Evolutionary conservation across 1,140 invertebrate genomes (phyloP), one percentile per base, ranked within the genome.

Genomic region (Pinna nobilis): DNA sequence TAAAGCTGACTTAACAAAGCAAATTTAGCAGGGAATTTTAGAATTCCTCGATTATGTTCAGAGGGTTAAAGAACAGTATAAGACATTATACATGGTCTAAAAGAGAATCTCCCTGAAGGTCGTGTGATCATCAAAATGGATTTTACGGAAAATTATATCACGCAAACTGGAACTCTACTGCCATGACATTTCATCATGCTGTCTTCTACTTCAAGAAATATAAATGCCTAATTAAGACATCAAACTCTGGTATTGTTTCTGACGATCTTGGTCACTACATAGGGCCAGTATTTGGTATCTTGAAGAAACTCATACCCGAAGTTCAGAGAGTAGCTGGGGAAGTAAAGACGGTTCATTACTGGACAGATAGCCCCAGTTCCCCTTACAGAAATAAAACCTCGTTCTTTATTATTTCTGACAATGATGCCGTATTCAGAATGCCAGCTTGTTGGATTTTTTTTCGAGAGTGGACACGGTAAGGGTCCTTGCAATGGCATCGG

Each of bases 71-170:
- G 1, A 61, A 11, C 78, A 79, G 32, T 79, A 73, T 44, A 65
- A 64, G 20, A 61, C 70, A 13, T 41, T n/a, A n/a, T 74, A 9
- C 15, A 35, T 20, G 44, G 59, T 15, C 51, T 79, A 6, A 79
- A 79, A 50, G 28, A 61, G 23, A 51, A 53, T n/a, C 35, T 77
- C 11, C 70, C 74, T 15, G n/a, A 9, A 1, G 39, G 49, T 20
- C 28, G 70, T 33, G 25, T 66, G 5, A 53, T 79, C n/a, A 25
- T 76, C 0, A 74, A 79, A 18, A 79, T 79, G 74, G 78, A 79
- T 47, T 77, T 77, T 64, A 67, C 70, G 3, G 78, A 77, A 50
- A 79, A 74, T 28, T 74, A 41, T 51, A 33, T 28, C 0, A 65
- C 23, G 70, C 77, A 1, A 65, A 76, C 37, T 76, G 65, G 64